These are phyloP conservation scores for Morpho deidamia DNA, from an alignment of 2,888 invertebrate species.

Conservation along the genomic window DNA sequence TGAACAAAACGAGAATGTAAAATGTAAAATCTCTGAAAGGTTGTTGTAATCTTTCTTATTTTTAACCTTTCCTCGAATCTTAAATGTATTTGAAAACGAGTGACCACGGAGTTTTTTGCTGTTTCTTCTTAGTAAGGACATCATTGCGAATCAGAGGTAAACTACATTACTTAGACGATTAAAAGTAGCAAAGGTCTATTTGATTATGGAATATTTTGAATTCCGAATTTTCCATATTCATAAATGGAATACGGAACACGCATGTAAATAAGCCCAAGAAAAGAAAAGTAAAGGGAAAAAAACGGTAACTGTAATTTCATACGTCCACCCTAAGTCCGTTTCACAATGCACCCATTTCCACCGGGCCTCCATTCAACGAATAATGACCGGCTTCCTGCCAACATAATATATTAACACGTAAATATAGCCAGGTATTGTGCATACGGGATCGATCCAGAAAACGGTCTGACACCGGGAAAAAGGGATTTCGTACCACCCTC, in stretches of 20 bases:
- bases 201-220: no score
- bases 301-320: constrained; percentile 44
- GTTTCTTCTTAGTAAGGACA: no score
- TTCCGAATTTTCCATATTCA: not conserved
- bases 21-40: no score
- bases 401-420: constrained; percentile 48
- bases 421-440: constrained; percentile 53
- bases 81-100: no score
- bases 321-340: constrained; percentile 36
- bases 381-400: constrained; percentile 60
- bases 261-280: constrained; percentile 11
- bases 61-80: no score
- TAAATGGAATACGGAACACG: not conserved
- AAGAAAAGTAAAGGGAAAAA: constrained; percentile 10
- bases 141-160: no score
- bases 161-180: no score
- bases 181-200: no score
- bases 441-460: constrained; percentile 39
- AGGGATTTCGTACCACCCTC: constrained; percentile 59
- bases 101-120: no score
- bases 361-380: constrained; percentile 38
- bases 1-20: no score
- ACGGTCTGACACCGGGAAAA: constrained; percentile 55
- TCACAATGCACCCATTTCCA: constrained; percentile 43
- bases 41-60: no score